phyloP scores from a whole-genome alignment of 2,113 vertebrate genomes.

The Ursus arctos region DNA sequence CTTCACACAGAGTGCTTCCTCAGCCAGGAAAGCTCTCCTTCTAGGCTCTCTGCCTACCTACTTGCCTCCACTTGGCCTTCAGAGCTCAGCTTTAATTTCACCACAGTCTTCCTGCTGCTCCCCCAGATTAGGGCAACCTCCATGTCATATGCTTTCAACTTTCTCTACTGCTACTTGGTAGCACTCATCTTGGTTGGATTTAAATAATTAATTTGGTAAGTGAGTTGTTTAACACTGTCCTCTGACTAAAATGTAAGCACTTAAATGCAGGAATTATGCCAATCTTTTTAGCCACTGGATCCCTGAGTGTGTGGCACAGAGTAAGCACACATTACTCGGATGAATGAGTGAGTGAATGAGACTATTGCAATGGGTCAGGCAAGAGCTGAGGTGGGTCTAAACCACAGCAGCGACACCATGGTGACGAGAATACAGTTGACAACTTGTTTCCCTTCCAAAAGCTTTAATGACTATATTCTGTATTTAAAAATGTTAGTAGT shows the following conservation, averaged over 20 bases:
- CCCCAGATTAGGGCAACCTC: neutral
- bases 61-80: neutral
- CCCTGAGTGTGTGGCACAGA: neutral
- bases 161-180: neutral
- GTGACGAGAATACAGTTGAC: neutral
- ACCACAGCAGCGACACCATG: neutral
- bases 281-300: neutral
- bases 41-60: neutral
- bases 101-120: neutral
- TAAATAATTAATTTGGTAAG: constrained; percentile 13
- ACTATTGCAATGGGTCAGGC: neutral
- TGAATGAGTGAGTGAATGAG: neutral
- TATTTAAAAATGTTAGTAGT: neutral
- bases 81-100: neutral
- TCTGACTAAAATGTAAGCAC: neutral
- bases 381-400: neutral
- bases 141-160: neutral
- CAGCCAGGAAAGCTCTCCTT: neutral
- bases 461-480: neutral
- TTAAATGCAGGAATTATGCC: neutral
- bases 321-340: neutral
- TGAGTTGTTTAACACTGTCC: neutral
- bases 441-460: neutral
- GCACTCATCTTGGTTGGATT: neutral
- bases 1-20: neutral